A percentile compares a stretch with the other conserved stretches of the same genome.
phyloP scores from a whole-genome alignment of 2,113 vertebrate genomes.

The Prinia subflava region DNA sequence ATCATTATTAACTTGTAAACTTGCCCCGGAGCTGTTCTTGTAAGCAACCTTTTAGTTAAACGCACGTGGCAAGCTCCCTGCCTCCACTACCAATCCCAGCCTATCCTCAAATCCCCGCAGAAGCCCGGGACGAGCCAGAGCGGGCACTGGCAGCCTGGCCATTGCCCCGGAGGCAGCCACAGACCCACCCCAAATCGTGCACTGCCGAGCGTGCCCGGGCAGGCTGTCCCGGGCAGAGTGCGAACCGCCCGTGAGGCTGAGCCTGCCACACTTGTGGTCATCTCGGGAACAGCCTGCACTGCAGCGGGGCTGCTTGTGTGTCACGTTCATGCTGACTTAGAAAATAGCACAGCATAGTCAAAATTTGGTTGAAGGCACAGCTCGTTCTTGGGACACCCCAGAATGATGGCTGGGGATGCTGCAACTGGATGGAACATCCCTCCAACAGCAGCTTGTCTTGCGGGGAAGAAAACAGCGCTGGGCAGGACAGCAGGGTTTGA shows the following conservation, averaged over 20 bases:
- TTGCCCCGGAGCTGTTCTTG: neutral
- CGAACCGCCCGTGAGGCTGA: neutral
- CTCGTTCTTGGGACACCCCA: neutral
- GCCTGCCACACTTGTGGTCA: neutral
- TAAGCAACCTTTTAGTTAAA: neutral
- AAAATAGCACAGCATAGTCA: too few species aligned
- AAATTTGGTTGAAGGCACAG: neutral
- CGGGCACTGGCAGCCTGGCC: fast-evolving
- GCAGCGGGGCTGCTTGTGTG: neutral
- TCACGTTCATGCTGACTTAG: fast-evolving
- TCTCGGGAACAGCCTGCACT: neutral
- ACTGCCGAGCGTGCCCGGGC: neutral
- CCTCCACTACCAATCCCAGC: neutral
- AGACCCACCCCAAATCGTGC: fast-evolving
- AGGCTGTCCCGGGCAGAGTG: neutral
- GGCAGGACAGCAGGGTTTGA: neutral
- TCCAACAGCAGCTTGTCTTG: neutral
- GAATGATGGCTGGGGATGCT: neutral
- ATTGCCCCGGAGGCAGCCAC: neutral
- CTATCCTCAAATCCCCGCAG: neutral
- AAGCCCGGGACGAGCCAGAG: neutral
- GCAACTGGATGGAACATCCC: neutral
- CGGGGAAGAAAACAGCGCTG: neutral
- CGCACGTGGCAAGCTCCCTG: neutral
- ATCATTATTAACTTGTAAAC: neutral